Conservation (phyloP, 2,888 invertebrate genomes). For the Margaritifera margaritifera region DNA sequence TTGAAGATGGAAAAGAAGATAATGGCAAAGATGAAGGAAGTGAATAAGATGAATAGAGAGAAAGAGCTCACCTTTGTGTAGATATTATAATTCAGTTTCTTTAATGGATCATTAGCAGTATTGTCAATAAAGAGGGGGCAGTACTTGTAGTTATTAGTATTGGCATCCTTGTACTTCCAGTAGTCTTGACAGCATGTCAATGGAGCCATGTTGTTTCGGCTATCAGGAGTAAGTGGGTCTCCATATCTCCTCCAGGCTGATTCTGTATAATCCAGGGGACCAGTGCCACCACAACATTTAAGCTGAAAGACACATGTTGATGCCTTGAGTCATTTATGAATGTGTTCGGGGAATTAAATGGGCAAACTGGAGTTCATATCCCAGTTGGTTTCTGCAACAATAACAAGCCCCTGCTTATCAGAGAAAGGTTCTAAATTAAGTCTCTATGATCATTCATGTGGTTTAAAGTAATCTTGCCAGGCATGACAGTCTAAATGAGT, state of each 20-base stretch:
- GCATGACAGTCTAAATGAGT: too few relatives aligned
- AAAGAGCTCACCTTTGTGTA: slow-evolving; percentile 27
- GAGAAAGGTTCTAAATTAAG: too few relatives aligned
- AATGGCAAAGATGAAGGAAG: too few relatives aligned
- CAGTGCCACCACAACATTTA: slow-evolving; percentile 58
- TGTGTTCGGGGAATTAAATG: too few relatives aligned
- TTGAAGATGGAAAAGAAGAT: too few relatives aligned
- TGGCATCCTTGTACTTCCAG: slow-evolving; percentile 41
- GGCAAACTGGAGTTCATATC: too few relatives aligned
- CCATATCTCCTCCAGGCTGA: slow-evolving; percentile 51
- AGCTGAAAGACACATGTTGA: slow-evolving; percentile 38
- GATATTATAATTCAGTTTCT: slow-evolving; percentile 29
- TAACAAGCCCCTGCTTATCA: too few relatives aligned
- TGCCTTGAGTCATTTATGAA: too few relatives aligned
- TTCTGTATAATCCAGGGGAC: slow-evolving; percentile 49
- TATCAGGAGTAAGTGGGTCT: slow-evolving; percentile 2
- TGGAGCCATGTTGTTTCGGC: slow-evolving; percentile 41
- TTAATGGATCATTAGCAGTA: slow-evolving; percentile 10
- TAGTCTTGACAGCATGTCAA: slow-evolving; percentile 60
- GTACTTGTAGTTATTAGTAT: slow-evolving; percentile 21
- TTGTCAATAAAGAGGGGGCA: slow-evolving; percentile 37
- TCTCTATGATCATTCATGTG: too few relatives aligned
- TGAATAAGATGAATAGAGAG: too few relatives aligned
- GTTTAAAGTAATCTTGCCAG: too few relatives aligned
- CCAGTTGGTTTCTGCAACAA: too few relatives aligned